Conservation (phyloP, 1,140 invertebrate genomes). For the Pogonomyrmex barbatus region DNA sequence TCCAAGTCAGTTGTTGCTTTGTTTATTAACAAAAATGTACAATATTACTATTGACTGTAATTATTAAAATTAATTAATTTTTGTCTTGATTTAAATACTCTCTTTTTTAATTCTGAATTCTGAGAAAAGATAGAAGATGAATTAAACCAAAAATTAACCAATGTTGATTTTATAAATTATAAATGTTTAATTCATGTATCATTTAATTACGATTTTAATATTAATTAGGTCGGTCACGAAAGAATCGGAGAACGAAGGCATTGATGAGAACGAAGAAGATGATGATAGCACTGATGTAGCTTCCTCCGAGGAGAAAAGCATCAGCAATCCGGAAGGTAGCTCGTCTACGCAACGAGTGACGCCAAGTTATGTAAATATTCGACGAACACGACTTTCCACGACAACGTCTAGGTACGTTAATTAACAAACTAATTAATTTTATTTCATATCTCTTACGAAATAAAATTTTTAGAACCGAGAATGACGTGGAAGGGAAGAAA, state of each 20-base stretch:
- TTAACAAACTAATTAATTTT: constrained; percentile 31
- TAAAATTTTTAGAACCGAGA: constrained; percentile 74
- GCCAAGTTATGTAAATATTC: constrained; percentile 89
- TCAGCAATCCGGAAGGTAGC: constrained; percentile 78
- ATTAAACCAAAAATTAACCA: background rate
- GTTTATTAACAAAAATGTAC: background rate
- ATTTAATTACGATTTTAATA: background rate
- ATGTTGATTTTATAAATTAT: background rate
- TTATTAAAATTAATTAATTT: constrained; percentile 6
- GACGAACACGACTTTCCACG: constrained; percentile 87
- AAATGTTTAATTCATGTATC: background rate
- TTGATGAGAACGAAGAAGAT: constrained; percentile 80
- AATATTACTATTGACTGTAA: background rate
- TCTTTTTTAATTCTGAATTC: constrained; percentile 2
- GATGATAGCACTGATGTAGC: constrained; percentile 80
- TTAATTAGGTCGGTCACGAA: constrained; percentile 67
- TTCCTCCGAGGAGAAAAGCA: constrained; percentile 77
- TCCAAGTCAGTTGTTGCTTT: constrained; percentile 79
- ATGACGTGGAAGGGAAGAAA: constrained; percentile 77
- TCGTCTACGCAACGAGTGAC: constrained; percentile 85
- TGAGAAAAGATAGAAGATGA: background rate
- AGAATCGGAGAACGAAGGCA: constrained; percentile 78
- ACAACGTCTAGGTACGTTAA: constrained; percentile 76
- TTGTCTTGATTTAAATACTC: background rate
- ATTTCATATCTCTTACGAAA: background rate